Evolutionary conservation across 2,797 vertebrate genomes (phyloP).

Genomic region (Dipus sagitta): DNA sequence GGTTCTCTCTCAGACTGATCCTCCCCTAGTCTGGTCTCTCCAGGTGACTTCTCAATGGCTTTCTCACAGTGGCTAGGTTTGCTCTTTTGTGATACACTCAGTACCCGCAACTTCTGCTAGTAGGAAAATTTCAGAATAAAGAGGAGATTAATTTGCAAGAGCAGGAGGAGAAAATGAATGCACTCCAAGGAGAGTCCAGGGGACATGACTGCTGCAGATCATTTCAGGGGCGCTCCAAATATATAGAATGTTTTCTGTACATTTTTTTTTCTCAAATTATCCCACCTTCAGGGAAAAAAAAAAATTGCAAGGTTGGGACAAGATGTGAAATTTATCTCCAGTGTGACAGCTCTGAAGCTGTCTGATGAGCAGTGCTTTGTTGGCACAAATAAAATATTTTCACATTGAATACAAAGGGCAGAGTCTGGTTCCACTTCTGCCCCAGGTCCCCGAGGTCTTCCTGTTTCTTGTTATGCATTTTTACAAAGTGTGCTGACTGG

Average conservation of each 20-base stretch:
- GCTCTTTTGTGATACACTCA: neutral
- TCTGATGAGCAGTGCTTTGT: slow-evolving; percentile 72
- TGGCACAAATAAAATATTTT: slow-evolving; percentile 78
- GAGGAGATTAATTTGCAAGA: neutral
- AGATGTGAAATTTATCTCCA: slow-evolving; percentile 70
- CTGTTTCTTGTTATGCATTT: slow-evolving; percentile 77
- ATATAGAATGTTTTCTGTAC: neutral
- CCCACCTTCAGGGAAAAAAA: slow-evolving; percentile 70
- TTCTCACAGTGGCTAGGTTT: neutral
- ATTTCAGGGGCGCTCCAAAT: neutral
- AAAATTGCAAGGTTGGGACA: slow-evolving; percentile 29
- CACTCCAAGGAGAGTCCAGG: neutral
- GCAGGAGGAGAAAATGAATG: neutral
- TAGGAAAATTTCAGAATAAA: neutral
- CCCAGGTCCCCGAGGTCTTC: slow-evolving; percentile 65
- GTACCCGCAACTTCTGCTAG: neutral
- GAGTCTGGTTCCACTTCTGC: slow-evolving; percentile 76
- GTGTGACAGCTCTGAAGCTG: slow-evolving; percentile 58
- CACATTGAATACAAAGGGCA: slow-evolving; percentile 71
- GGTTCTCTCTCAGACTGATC: too few relatives aligned
- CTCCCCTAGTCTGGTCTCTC: neutral
- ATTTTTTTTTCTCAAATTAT: slow-evolving; percentile 53
- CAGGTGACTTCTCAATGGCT: neutral
- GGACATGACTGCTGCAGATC: neutral
- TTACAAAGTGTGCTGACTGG: slow-evolving; percentile 78